Conservation (phyloP, 1,140 invertebrate species). For the Pogonognathellus flavescens region DNA sequence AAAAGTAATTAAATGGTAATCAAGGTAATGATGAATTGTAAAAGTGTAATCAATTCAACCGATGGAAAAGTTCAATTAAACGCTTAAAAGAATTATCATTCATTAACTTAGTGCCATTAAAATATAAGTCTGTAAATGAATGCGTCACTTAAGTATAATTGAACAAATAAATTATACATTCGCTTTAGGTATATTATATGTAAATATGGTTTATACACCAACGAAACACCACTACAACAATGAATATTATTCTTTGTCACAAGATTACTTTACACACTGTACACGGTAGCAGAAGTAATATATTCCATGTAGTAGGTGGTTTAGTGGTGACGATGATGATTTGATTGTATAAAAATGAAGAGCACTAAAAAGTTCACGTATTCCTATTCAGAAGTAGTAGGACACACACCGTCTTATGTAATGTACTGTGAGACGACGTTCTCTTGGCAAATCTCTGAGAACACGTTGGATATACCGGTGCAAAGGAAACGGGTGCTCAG, state of each 20-base stretch:
- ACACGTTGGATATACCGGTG: constrained; percentile 41
- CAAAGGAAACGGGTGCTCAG: constrained; percentile 51
- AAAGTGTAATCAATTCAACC: constrained; percentile 23
- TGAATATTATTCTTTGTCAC: neutral
- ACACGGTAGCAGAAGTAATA: neutral
- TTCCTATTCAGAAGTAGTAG: neutral
- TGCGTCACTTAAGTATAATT: neutral
- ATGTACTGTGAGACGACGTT: neutral
- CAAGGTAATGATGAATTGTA: constrained; percentile 26
- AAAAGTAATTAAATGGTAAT: constrained; percentile 45
- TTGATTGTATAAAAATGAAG: constrained; percentile 28
- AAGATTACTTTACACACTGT: neutral
- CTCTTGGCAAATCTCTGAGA: neutral
- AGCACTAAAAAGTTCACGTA: constrained; percentile 7
- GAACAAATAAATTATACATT: neutral
- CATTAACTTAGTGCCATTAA: constrained; percentile 17
- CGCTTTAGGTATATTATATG: too few relatives aligned
- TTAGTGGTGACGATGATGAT: neutral
- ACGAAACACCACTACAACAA: too few relatives aligned
- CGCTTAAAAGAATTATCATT: neutral
- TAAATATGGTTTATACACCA: too few relatives aligned
- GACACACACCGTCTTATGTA: neutral
- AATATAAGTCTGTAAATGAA: neutral
- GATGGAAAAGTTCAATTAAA: constrained; percentile 10
- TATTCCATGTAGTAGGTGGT: neutral